These are phyloP conservation scores for Drosophila mauritiana DNA, from an alignment of 1,140 invertebrate species.

Conservation along the genomic window DNA sequence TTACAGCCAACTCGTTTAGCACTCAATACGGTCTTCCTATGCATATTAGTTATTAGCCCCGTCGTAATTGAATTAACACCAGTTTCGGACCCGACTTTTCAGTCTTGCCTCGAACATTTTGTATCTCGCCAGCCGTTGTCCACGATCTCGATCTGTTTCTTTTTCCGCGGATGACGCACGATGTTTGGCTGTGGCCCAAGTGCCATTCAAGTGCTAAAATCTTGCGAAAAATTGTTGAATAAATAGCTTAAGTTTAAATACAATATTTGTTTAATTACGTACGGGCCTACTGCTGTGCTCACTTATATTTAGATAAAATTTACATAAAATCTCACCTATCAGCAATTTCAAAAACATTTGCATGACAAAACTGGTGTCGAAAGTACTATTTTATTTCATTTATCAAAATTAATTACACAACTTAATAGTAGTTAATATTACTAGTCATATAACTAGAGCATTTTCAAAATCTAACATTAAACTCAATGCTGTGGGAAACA, in stretches of 20 bases:
- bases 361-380: not conserved
- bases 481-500: not conserved
- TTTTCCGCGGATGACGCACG: conserved; percentile 34
- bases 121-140: conserved; percentile 14
- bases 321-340: conserved; percentile 12
- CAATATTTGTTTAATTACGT: conserved; percentile 22
- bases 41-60: conserved; percentile 71
- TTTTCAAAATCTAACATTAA: not conserved
- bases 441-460: not conserved
- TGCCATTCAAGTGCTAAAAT: conserved; percentile 59
- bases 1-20: conserved; percentile 38
- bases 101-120: conserved; percentile 10
- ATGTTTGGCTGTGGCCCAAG: conserved; percentile 41
- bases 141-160: conserved; percentile 34
- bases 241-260: conserved; percentile 10
- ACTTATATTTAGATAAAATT: conserved; percentile 35
- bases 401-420: too few species aligned
- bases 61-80: conserved; percentile 79
- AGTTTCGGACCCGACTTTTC: conserved; percentile 29
- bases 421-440: too few species aligned
- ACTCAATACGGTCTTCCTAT: conserved; percentile 63
- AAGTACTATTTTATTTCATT: not conserved
- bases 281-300: not conserved
- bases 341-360: not conserved
- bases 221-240: conserved; percentile 27